Evolutionary conservation across 2,888 invertebrate species (phyloP).

Genomic region (Drosophila rellima): DNA sequence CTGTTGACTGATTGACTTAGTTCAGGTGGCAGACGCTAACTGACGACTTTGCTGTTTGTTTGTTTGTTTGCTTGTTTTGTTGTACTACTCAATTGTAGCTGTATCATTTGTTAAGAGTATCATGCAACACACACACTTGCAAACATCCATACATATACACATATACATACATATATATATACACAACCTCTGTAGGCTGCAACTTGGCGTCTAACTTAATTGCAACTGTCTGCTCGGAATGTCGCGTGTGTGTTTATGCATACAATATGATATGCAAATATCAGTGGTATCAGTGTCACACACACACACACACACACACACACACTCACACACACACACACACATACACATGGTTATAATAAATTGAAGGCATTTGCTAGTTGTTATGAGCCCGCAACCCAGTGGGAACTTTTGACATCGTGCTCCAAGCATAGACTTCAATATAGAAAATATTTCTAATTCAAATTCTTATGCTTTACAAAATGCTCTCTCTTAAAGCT

Average conservation of each 20-base stretch:
- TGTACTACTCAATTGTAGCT: constrained; percentile 41
- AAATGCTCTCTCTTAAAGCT: too few species aligned
- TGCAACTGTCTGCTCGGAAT: constrained; percentile 69
- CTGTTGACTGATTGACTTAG: constrained; percentile 74
- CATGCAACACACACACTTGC: constrained; percentile 27
- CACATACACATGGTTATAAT: neutral
- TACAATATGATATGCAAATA: constrained; percentile 77
- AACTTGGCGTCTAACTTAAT: constrained; percentile 67
- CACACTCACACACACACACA: constrained; percentile 1
- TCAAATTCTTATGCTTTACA: too few species aligned
- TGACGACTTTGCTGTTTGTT: constrained; percentile 42
- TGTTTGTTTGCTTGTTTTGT: constrained; percentile 18
- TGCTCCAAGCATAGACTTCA: too few species aligned
- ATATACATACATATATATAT: neutral
- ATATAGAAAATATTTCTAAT: too few species aligned
- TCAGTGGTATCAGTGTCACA: constrained; percentile 75
- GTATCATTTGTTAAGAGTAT: constrained; percentile 60
- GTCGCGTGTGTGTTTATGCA: constrained; percentile 77
- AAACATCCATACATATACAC: constrained; percentile 25
- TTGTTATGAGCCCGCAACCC: constrained; percentile 1
- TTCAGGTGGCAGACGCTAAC: constrained; percentile 66
- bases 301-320: constrained; percentile 10
- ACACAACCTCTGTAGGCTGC: constrained; percentile 5
- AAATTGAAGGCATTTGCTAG: constrained; percentile 62
- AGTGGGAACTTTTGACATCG: too few species aligned